phyloP scores from a whole-genome alignment of 2,113 vertebrate genomes.

The Podarcis raffonei region DNA sequence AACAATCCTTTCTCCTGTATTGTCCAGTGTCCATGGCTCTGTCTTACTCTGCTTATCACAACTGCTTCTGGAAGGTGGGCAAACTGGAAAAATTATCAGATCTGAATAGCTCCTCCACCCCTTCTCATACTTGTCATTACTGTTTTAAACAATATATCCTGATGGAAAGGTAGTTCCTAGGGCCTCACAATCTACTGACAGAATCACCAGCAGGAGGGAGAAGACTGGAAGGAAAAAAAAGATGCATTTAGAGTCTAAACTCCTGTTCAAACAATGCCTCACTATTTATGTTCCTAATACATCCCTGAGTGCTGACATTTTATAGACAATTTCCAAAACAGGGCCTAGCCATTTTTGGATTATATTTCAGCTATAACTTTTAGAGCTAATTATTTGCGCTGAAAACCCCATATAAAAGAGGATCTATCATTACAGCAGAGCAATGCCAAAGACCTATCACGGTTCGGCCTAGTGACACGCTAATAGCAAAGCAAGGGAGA shows the following conservation, averaged over 20 bases:
- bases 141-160: conserved; percentile 56
- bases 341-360: conserved; percentile 81
- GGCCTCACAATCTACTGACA: conserved; percentile 71
- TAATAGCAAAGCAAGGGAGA: conserved; percentile 75
- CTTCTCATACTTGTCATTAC: conserved; percentile 26
- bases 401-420: conserved; percentile 80
- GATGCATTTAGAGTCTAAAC: conserved; percentile 75
- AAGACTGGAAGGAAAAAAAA: conserved; percentile 63
- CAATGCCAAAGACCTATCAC: conserved; percentile 72
- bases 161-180: conserved; percentile 48
- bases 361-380: conserved; percentile 85
- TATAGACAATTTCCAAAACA: conserved; percentile 82
- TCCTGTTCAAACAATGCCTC: conserved; percentile 74
- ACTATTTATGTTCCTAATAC: conserved; percentile 74
- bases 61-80: fast-evolving
- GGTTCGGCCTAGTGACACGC: conserved; percentile 76
- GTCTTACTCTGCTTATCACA: not conserved
- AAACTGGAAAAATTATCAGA: conserved; percentile 43
- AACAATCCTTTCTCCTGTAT: not conserved
- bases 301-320: conserved; percentile 79
- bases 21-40: not conserved
- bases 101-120: conserved; percentile 11
- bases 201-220: conserved; percentile 72
- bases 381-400: conserved; percentile 83
- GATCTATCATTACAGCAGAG: conserved; percentile 74